These are phyloP conservation scores for Xestia sexstrigata DNA, from an alignment of 2,888 invertebrate species.

Conservation along the genomic window DNA sequence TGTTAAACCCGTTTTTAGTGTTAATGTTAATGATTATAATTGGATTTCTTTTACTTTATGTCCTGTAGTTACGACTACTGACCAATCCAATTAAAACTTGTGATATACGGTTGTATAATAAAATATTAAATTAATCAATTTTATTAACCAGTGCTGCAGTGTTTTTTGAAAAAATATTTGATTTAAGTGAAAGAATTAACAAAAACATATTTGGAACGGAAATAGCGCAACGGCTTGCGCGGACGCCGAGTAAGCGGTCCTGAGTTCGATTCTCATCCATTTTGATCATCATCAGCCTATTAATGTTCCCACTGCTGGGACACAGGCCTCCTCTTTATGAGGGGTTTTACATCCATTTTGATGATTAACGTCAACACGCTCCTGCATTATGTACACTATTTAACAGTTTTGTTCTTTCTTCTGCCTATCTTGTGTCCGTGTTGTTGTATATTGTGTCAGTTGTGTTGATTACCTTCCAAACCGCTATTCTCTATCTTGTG, in stretches of 20 bases:
- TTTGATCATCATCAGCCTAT: no score
- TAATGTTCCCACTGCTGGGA: no score
- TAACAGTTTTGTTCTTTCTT: neutral
- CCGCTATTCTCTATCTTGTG: neutral
- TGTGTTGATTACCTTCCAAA: neutral
- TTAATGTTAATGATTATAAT: slow-evolving; percentile 2
- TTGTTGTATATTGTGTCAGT: no score
- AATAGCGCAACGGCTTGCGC: no score
- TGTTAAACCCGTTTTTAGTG: no score
- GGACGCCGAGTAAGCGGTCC: neutral
- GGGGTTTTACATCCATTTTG: no score
- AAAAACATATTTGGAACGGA: neutral
- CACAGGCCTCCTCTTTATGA: no score
- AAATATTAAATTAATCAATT: neutral
- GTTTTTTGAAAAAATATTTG: neutral
- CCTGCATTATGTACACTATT: neutral
- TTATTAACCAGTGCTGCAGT: neutral
- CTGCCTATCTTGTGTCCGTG: neutral
- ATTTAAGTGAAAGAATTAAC: neutral
- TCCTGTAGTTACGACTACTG: neutral
- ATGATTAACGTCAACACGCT: neutral
- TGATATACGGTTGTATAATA: neutral
- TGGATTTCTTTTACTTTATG: neutral
- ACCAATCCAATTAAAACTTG: neutral
- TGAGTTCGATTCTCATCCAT: no score